Conservation (phyloP, 2,888 invertebrate species). For the Ypsolopha sequella region DNA sequence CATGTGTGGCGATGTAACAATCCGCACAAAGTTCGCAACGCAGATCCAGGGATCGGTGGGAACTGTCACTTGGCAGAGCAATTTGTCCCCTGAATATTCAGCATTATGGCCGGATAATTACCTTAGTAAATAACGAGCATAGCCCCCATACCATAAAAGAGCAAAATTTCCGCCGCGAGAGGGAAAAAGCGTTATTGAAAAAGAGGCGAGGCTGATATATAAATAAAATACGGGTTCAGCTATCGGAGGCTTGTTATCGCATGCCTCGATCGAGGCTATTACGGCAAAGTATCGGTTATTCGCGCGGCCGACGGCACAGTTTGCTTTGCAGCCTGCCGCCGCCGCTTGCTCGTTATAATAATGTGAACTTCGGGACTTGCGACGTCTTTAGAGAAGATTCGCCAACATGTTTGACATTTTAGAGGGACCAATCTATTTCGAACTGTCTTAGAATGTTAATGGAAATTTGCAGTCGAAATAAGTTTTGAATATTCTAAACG, state of each 20-base stretch:
- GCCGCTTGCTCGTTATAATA: constrained; percentile 66
- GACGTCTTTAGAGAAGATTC: constrained; percentile 52
- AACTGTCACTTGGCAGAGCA: constrained; percentile 39
- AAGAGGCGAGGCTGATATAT: constrained; percentile 64
- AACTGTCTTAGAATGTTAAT: background rate
- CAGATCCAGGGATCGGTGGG: constrained; percentile 20
- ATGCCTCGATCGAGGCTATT: constrained; percentile 64
- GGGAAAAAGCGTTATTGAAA: constrained; percentile 68
- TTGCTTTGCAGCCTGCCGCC: constrained; percentile 53
- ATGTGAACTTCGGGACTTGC: constrained; percentile 67
- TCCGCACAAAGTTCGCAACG: background rate
- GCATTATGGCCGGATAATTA: constrained; percentile 56
- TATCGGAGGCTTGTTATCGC: constrained; percentile 71
- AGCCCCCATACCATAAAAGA: constrained; percentile 57
- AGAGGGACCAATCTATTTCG: constrained; percentile 8
- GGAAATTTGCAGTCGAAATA: background rate
- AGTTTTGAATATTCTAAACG: background rate
- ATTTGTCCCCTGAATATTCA: constrained; percentile 55
- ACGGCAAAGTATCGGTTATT: constrained; percentile 64
- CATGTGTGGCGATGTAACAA: constrained; percentile 13
- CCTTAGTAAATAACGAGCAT: constrained; percentile 59
- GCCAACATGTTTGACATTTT: constrained; percentile 29
- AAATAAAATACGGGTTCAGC: constrained; percentile 71
- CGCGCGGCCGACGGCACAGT: constrained; percentile 59
- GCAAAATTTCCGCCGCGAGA: constrained; percentile 60